Percentiles rank a stretch among this genome's conserved stretches.
These are phyloP conservation scores for Stigmatopora nigra DNA, from an alignment of 2,113 vertebrate genomes.

Conservation along the genomic window DNA sequence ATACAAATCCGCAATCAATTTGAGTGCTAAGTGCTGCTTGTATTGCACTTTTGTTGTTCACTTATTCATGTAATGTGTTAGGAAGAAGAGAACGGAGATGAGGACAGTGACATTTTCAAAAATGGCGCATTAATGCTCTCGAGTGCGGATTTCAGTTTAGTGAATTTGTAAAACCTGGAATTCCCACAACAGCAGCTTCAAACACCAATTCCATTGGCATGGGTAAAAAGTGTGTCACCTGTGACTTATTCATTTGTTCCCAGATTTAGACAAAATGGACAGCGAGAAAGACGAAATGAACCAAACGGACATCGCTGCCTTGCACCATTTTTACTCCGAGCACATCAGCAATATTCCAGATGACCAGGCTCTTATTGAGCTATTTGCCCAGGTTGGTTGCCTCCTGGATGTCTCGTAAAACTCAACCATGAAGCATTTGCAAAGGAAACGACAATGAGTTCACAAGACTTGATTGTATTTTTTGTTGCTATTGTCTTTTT, in stretches of 20 bases:
- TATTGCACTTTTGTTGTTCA: too few species aligned
- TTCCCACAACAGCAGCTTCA: too few species aligned
- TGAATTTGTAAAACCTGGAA: too few species aligned
- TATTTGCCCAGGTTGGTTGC: constrained; percentile 85
- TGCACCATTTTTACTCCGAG: constrained; percentile 91
- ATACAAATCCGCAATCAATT: too few species aligned
- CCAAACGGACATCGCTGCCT: constrained; percentile 83
- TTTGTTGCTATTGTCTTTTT: not conserved
- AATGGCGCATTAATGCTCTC: too few species aligned
- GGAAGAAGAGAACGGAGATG: too few species aligned
- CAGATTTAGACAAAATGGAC: constrained; percentile 94
- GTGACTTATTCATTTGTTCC: not conserved
- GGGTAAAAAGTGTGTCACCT: not conserved
- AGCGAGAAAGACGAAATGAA: constrained; percentile 92
- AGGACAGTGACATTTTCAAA: too few species aligned
- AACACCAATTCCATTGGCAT: too few species aligned
- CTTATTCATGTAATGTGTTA: too few species aligned
- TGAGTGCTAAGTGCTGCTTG: too few species aligned
- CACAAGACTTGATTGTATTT: not conserved
- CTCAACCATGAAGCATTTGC: not conserved
- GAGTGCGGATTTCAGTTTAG: too few species aligned
- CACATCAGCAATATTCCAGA: constrained; percentile 82
- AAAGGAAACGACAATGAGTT: not conserved
- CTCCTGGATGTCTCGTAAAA: not conserved
- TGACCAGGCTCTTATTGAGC: constrained; percentile 74